These are phyloP conservation scores for Dryobates pubescens DNA, from an alignment of 2,797 vertebrate genomes.

Conservation along the genomic window DNA sequence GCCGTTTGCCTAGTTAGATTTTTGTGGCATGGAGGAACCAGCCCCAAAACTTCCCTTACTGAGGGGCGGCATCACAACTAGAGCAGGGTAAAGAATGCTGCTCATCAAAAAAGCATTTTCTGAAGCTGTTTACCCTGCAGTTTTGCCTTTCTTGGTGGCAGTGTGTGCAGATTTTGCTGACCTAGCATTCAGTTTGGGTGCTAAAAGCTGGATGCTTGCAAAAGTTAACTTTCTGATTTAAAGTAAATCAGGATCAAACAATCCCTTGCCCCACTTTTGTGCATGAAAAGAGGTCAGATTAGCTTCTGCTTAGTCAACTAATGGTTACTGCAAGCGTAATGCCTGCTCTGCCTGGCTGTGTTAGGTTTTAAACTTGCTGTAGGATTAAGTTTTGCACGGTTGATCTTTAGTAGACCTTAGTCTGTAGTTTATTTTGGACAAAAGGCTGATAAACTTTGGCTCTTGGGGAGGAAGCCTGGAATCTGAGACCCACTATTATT, in stretches of 20 bases:
- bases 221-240: slow-evolving; percentile 9
- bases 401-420: slow-evolving; percentile 19
- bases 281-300: background rate
- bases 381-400: slow-evolving; percentile 1
- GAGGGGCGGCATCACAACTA: background rate
- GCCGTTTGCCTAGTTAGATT: background rate
- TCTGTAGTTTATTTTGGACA: slow-evolving; percentile 52
- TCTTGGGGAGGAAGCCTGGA: slow-evolving; percentile 42
- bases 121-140: slow-evolving; percentile 4
- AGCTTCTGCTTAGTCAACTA: slow-evolving; percentile 48
- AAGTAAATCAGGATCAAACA: background rate
- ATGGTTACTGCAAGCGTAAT: background rate
- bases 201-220: background rate
- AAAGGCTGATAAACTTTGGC: slow-evolving; percentile 62
- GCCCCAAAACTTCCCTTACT: background rate
- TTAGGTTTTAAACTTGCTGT: slow-evolving; percentile 4
- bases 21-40: background rate
- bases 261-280: background rate
- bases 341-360: background rate
- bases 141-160: background rate
- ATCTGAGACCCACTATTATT: slow-evolving; percentile 50
- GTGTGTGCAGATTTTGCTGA: slow-evolving; percentile 1
- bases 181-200: background rate
- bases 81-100: background rate
- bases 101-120: slow-evolving; percentile 26